These are phyloP conservation scores for Delphinus delphis DNA, from an alignment of 2,113 vertebrate species.

Conservation along the genomic window DNA sequence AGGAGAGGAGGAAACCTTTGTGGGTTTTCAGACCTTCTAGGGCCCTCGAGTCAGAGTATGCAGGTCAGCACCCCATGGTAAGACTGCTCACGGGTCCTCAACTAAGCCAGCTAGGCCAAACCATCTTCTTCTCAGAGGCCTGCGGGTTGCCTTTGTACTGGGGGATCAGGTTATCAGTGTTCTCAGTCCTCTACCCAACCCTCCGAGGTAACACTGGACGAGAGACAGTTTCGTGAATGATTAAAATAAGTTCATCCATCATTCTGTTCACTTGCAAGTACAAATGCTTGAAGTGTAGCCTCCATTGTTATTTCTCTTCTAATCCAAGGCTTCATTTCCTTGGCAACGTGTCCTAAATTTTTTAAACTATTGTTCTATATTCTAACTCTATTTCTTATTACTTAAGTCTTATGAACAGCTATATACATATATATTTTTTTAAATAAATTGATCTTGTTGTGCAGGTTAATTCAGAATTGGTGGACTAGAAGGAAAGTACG, in stretches of 20 bases:
- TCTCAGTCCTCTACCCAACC: background rate
- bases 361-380: background rate
- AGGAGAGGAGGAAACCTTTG: background rate
- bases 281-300: background rate
- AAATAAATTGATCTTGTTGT: conserved; percentile 31
- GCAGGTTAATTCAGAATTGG: conserved; percentile 94
- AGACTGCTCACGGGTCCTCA: background rate
- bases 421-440: background rate
- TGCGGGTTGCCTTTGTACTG: background rate
- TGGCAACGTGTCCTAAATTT: background rate
- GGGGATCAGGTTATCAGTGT: background rate
- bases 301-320: background rate
- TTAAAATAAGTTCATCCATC: background rate
- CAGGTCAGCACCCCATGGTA: background rate
- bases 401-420: background rate
- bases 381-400: background rate
- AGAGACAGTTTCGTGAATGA: background rate
- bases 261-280: background rate
- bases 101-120: background rate
- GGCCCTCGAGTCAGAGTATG: background rate
- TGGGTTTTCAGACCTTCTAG: background rate
- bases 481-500: conserved; percentile 92
- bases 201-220: background rate
- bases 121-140: background rate
- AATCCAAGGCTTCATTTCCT: background rate